Evolutionary conservation across 2,113 vertebrate species (phyloP), one percentile per base, ranked within the genome.

Genomic region (Channa argus): DNA sequence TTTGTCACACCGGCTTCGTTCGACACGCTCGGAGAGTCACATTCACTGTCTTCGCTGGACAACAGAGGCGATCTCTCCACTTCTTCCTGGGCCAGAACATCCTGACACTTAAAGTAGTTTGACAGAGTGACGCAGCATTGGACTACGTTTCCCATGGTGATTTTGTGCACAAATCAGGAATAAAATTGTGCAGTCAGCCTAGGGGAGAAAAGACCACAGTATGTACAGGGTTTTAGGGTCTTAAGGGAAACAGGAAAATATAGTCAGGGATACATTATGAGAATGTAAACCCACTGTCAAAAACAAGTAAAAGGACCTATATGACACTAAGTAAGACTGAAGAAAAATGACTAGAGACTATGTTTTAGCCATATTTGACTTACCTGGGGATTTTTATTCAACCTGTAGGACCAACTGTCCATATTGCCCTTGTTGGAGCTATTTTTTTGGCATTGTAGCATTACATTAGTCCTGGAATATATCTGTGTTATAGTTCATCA

Each of bases 121-220:
- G 66, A 83, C 1, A 94, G 64, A 1, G 63, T 47, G 11, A 85
- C 80, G 76, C 92, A 94, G 82, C 93, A 94, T n/a, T 88, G 86
- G 46, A 93, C n/a, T 38, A 91, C 12, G 64, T 94, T 94, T 86
- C 92, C 94, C 94, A 94, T 94, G 76, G 39, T 92, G 86, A 61
- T 39, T 50, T 24, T 49, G 33, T 51, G 47, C 38, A 10, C 10
- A 39, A 53, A 61, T 68, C n/a, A 60, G 64, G 56, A 58, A 51
- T 36, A n/a, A 39, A 67, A 45, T 34, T 63, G 14, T 82, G 33
- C 43, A 54, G 64, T 10, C 43, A 33, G 7, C 55, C 74, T 79
- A 45, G 11, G 56, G 2, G 52, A 56, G 4, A 24, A 74, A 54
- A 77, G 1, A 56, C 3, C 3, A 76, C 3, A 63, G 53, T 55